phyloP scores from a whole-genome alignment of 2,797 vertebrate genomes.

The Rhinella marina region DNA sequence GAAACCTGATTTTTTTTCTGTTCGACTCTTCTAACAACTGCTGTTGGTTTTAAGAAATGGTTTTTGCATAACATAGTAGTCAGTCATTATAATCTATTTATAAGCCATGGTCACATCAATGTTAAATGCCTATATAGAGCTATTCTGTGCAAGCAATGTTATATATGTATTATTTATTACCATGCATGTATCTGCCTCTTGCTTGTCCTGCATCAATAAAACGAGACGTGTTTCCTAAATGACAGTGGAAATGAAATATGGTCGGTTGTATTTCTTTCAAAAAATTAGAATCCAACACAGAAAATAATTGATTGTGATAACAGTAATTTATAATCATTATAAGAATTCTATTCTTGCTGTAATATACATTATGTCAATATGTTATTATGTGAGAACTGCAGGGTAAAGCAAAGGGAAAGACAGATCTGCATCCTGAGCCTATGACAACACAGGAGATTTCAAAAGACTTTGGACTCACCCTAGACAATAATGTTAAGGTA shows the following conservation, averaged over 20 bases:
- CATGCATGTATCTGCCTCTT: background rate
- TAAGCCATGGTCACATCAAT: background rate
- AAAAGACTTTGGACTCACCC: too few species aligned
- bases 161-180: constrained; percentile 37
- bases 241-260: background rate
- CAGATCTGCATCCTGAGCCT: too few species aligned
- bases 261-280: background rate
- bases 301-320: too few species aligned
- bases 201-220: background rate
- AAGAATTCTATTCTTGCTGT: background rate
- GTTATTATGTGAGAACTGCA: background rate
- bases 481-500: too few species aligned
- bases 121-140: background rate
- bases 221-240: background rate
- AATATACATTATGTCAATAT: background rate
- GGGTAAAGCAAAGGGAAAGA: background rate
- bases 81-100: background rate
- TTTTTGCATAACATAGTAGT: background rate
- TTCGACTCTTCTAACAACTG: too few species aligned
- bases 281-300: background rate
- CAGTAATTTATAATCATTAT: background rate
- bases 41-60: background rate
- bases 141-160: background rate
- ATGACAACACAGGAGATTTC: too few species aligned
- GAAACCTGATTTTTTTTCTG: background rate